A percentile compares a stretch with the other conserved stretches of the same genome.
Evolutionary conservation across 2,888 invertebrate genomes (phyloP).

Genomic region (Ophioninae sp.): DNA sequence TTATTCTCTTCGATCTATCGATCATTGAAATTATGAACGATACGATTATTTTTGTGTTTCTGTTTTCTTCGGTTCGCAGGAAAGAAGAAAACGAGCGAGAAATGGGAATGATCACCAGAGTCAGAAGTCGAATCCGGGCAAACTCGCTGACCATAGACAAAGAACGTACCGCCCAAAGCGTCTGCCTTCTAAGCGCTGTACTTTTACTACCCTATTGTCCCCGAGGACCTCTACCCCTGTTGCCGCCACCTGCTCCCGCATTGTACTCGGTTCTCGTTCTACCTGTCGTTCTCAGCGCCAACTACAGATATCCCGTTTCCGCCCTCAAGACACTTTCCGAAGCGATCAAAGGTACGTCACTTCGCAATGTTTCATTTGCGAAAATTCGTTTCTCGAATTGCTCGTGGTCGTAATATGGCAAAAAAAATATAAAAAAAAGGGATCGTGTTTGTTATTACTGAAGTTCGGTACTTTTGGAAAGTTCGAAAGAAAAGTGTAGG

Average conservation of each 20-base stretch:
- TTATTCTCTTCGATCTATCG: too few relatives aligned
- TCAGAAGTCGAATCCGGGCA: slow-evolving; percentile 86
- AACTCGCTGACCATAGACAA: slow-evolving; percentile 85
- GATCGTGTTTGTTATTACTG: too few relatives aligned
- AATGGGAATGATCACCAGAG: slow-evolving; percentile 89
- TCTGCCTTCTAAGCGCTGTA: slow-evolving; percentile 86
- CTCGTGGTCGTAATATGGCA: too few relatives aligned
- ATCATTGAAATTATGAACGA: too few relatives aligned
- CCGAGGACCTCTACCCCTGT: slow-evolving; percentile 83
- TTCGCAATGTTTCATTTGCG: background rate
- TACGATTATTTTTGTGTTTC: background rate
- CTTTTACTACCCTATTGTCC: slow-evolving; percentile 85
- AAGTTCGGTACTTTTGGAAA: too few relatives aligned
- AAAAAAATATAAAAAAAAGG: too few relatives aligned
- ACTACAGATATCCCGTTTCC: slow-evolving; percentile 86
- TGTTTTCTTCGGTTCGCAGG: background rate
- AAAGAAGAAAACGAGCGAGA: slow-evolving; percentile 42
- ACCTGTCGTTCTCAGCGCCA: slow-evolving; percentile 86
- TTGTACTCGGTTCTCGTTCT: slow-evolving; percentile 87
- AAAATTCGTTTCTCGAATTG: background rate
- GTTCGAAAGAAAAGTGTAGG: too few relatives aligned
- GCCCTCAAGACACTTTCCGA: slow-evolving; percentile 84
- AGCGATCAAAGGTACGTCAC: slow-evolving; percentile 82
- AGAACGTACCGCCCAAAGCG: slow-evolving; percentile 88
- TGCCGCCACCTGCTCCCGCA: slow-evolving; percentile 84